Evolutionary conservation across 2,113 vertebrate species (phyloP), one percentile per base, ranked within the genome.

Genomic region (Hyla sarda): DNA sequence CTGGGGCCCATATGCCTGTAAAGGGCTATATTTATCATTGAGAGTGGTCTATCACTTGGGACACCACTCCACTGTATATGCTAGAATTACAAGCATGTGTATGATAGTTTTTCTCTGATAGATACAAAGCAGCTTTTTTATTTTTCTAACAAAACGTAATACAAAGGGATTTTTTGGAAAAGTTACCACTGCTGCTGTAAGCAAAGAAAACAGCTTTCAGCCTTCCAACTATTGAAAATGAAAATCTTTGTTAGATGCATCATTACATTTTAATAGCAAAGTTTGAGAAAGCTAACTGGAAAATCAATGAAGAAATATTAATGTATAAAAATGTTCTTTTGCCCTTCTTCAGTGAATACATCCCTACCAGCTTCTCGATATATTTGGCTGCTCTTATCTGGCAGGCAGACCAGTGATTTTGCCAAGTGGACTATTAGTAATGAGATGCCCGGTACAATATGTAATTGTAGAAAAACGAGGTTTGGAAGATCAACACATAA

Each of bases 221-320:
- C 8, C 67, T 73, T 75, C 52, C 34, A 72, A 84, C 19, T 73
- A 72, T 52, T 86, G 60, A 89, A 90, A 91, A 28, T 87, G 71
- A 92, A 90, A 91, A 88, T 87, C 82, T 88, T 89, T 89, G 30
- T 87, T 88, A 92, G 89, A 87, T 79, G 77, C 88, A n/a, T 37
- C 81, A 87, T 91, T 90, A 90, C 32, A 90, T 90, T 89, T 89
- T 83, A 88, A 88, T 76, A 79, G 34, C 0, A 74, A 92, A 88
- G 62, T 90, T 89, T 88, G 82, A 83, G 85, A 84, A 89, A 89
- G 28, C 83, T 91, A 82, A 37, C 37, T 48, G 62, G 48, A 72
- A 89, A 91, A 91, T 76, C 85, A 67, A 82, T 47, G 34, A 0
- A 10, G 90, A 91, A 89, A 82, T 32, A 71, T 67, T 80, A 80